phyloP scores from a whole-genome alignment of 2,888 invertebrate genomes.

The Colletes collaris region DNA sequence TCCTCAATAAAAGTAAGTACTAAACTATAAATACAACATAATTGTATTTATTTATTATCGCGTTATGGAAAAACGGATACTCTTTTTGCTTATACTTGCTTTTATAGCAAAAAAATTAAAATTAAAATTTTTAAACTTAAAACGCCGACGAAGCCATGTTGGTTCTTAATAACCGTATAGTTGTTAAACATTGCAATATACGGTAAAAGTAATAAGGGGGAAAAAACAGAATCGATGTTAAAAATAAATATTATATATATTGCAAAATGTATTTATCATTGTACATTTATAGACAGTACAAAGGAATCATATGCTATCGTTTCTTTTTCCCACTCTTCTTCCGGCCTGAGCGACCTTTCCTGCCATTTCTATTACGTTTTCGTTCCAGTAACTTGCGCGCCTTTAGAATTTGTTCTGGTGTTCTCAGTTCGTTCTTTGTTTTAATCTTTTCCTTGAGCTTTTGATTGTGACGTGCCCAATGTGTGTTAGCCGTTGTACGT shows the following conservation, averaged over 20 bases:
- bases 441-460: constrained; percentile 87
- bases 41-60: too few relatives aligned
- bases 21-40: too few relatives aligned
- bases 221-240: neutral
- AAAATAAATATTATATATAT: constrained; percentile 13
- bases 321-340: constrained; percentile 61
- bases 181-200: too few relatives aligned
- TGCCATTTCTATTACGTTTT: constrained; percentile 84
- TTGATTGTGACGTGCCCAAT: constrained; percentile 92
- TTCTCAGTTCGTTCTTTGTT: constrained; percentile 86
- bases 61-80: too few relatives aligned
- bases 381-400: constrained; percentile 85
- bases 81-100: too few relatives aligned
- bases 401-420: constrained; percentile 92
- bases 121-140: too few relatives aligned
- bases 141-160: too few relatives aligned
- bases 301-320: constrained; percentile 46
- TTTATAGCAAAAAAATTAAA: too few relatives aligned
- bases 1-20: too few relatives aligned
- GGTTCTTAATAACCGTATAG: too few relatives aligned
- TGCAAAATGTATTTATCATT: constrained; percentile 17
- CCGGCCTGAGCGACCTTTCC: constrained; percentile 75
- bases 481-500: constrained; percentile 85
- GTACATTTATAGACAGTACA: constrained; percentile 13
- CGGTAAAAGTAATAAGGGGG: too few relatives aligned